Evolutionary conservation across 2,797 vertebrate species (phyloP).

Genomic region (Microtus agrestis): DNA sequence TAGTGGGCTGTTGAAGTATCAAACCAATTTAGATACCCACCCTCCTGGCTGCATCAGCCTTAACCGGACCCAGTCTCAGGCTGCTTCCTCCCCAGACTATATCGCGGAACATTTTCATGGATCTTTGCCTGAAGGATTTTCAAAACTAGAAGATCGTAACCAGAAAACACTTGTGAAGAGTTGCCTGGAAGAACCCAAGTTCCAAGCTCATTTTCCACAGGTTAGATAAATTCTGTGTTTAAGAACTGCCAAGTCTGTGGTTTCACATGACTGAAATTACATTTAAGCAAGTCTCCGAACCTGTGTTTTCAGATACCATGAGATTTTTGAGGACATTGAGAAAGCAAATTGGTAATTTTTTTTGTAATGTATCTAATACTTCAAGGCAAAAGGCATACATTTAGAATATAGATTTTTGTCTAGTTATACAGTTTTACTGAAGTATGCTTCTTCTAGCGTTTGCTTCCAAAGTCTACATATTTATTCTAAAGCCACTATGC

Average conservation of each 20-base stretch:
- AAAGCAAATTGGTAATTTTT: not conserved
- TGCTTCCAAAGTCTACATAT: not conserved
- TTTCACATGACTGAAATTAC: not conserved
- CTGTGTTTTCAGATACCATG: not conserved
- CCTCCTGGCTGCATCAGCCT: constrained; percentile 93
- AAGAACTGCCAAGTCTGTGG: not conserved
- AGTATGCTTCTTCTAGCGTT: not conserved
- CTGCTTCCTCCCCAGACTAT: constrained; percentile 75
- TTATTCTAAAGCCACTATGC: not conserved
- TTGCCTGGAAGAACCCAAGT: constrained; percentile 93
- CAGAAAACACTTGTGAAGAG: constrained; percentile 83
- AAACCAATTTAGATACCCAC: constrained; percentile 94
- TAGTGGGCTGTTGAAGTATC: constrained; percentile 97
- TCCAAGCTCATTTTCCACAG: constrained; percentile 95
- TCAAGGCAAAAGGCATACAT: constrained; percentile 12
- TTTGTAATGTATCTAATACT: not conserved
- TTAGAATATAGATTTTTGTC: not conserved
- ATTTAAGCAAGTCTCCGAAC: constrained; percentile 14
- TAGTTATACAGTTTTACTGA: not conserved
- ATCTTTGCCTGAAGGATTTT: constrained; percentile 72
- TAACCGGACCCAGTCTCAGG: constrained; percentile 88
- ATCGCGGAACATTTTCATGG: constrained; percentile 79
- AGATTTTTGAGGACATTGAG: not conserved
- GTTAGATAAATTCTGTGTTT: constrained; percentile 88
- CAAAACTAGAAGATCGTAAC: constrained; percentile 82